Percentiles rank a stretch among this genome's conserved stretches.
phyloP scores from a whole-genome alignment of 2,888 invertebrate species.

The Euplexia lucipara region DNA sequence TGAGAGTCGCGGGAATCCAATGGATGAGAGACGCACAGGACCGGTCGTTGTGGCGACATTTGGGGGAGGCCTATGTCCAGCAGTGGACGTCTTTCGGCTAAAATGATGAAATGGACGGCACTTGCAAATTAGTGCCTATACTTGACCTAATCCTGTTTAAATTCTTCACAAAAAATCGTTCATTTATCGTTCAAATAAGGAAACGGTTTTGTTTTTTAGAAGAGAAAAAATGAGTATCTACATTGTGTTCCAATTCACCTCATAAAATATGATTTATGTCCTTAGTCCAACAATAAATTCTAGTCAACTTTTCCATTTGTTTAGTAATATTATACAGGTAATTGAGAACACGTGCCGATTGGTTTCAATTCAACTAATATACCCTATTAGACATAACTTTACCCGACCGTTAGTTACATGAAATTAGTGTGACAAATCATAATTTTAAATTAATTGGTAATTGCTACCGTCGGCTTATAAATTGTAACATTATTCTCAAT shows the following conservation, averaged over 20 bases:
- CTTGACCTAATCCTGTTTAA: too few species aligned
- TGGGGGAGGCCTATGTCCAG: too few species aligned
- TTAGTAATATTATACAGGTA: conserved; percentile 33
- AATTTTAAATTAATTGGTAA: conserved; percentile 62
- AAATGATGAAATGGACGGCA: too few species aligned
- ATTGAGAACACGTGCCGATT: conserved; percentile 54
- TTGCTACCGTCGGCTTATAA: conserved; percentile 55
- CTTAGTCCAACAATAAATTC: conserved; percentile 27
- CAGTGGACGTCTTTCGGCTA: too few species aligned
- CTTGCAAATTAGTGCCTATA: too few species aligned
- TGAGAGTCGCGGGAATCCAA: too few species aligned
- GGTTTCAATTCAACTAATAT: conserved; percentile 48
- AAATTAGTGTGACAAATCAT: conserved; percentile 61
- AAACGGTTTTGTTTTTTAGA: conserved; percentile 4
- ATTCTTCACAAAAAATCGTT: too few species aligned
- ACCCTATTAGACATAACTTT: conserved; percentile 41
- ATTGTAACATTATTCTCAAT: conserved; percentile 46
- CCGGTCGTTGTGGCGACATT: too few species aligned
- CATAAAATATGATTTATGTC: conserved; percentile 28
- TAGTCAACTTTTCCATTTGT: conserved; percentile 40
- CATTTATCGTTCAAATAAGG: too few species aligned
- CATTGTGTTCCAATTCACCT: conserved; percentile 7
- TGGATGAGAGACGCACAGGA: too few species aligned
- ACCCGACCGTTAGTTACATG: conserved; percentile 28
- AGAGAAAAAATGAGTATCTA: conserved; percentile 11